Percentiles rank a stretch among this genome's conserved stretches.
Conservation (phyloP, 2,797 vertebrate genomes). For the Pseudochaenichthys georgianus region DNA sequence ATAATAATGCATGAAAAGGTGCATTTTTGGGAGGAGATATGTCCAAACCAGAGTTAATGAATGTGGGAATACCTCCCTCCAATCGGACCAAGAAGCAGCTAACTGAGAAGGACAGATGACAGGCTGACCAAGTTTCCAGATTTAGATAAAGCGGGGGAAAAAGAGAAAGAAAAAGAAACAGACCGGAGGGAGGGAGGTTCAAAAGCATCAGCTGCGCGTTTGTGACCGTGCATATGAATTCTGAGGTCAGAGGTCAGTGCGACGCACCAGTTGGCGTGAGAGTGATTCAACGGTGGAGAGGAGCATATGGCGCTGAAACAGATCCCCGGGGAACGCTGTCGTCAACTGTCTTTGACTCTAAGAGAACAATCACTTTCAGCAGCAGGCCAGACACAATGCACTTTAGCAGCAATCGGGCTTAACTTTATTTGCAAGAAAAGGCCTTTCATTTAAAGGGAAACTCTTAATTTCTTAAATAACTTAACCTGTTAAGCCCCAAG, state of each 20-base stretch:
- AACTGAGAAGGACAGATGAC: slow-evolving; percentile 27
- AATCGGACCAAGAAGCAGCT: slow-evolving; percentile 17
- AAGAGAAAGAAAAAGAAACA: neutral
- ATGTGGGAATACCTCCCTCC: neutral
- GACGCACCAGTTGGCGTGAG: slow-evolving; percentile 72
- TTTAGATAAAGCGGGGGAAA: neutral
- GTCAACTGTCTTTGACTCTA: slow-evolving; percentile 61
- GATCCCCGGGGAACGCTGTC: slow-evolving; percentile 58
- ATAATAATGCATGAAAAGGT: neutral
- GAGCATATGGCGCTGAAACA: slow-evolving; percentile 75
- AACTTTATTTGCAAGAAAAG: too few species aligned
- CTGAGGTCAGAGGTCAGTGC: slow-evolving; percentile 66
- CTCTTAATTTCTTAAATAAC: too few species aligned
- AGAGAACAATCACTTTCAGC: slow-evolving; percentile 38
- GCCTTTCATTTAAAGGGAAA: too few species aligned
- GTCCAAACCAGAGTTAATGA: neutral
- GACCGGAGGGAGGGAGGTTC: slow-evolving; percentile 19
- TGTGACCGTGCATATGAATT: slow-evolving; percentile 46
- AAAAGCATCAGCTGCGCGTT: slow-evolving; percentile 59
- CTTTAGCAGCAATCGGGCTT: neutral
- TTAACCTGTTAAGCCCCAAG: too few species aligned
- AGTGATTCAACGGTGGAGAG: slow-evolving; percentile 49
- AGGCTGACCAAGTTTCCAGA: slow-evolving; percentile 1
- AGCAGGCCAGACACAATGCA: neutral
- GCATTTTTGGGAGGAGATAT: neutral